These are phyloP conservation scores for Leptinotarsa texana DNA, from an alignment of 1,140 invertebrate genomes.

Conservation along the genomic window DNA sequence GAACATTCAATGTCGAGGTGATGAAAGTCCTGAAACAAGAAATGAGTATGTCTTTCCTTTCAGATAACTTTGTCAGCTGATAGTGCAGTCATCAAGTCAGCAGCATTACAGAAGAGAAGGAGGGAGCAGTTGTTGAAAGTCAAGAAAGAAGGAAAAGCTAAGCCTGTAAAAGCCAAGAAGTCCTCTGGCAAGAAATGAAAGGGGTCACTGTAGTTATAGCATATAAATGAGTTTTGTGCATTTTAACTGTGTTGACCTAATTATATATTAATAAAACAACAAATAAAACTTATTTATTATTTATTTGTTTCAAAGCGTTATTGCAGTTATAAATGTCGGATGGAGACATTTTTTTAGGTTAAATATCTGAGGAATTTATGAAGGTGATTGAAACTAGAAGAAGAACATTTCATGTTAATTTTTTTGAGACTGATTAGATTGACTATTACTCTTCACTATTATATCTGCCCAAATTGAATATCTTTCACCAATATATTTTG, in stretches of 20 bases:
- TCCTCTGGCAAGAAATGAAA: constrained; percentile 26
- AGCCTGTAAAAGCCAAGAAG: constrained; percentile 23
- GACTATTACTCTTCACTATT: too few species aligned
- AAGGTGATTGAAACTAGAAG: too few species aligned
- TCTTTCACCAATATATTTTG: too few species aligned
- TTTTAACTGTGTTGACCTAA: constrained; percentile 5
- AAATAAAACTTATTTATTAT: too few species aligned
- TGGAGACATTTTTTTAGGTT: too few species aligned
- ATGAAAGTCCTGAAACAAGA: constrained; percentile 20
- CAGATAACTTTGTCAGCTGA: constrained; percentile 61
- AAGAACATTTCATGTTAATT: too few species aligned
- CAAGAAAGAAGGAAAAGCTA: constrained; percentile 26
- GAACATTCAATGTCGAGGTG: background rate
- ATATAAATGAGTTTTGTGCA: constrained; percentile 25
- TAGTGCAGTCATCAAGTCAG: constrained; percentile 50
- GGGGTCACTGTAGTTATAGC: constrained; percentile 11
- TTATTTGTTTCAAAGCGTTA: too few species aligned
- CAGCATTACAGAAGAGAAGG: constrained; percentile 58
- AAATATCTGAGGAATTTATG: too few species aligned
- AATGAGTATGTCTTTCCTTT: constrained; percentile 30
- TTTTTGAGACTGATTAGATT: too few species aligned
- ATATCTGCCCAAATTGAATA: too few species aligned
- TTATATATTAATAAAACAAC: too few species aligned
- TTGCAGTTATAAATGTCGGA: too few species aligned
- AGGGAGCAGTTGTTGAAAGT: constrained; percentile 60